Percentiles rank a stretch among this genome's conserved stretches.
phyloP scores from a whole-genome alignment of 1,140 invertebrate genomes.

The Bombus soroeensis region DNA sequence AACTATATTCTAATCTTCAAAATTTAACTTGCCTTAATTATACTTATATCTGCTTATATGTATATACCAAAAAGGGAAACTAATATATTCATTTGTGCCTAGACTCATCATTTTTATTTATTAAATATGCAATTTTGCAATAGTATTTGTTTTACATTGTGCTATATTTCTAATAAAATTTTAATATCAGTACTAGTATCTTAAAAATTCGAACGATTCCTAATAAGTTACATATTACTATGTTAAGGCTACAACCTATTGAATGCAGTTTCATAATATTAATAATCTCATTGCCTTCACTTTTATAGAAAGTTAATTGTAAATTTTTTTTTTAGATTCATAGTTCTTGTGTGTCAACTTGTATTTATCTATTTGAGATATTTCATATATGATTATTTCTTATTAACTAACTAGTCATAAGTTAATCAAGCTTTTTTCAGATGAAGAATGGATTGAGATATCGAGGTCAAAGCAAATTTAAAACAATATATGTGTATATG shows the following conservation, averaged over 20 bases:
- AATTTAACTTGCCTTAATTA: neutral
- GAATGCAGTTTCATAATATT: slow-evolving; percentile 44
- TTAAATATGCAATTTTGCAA: slow-evolving; percentile 51
- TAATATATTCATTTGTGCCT: slow-evolving; percentile 39
- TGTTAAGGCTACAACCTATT: slow-evolving; percentile 50
- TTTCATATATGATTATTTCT: slow-evolving; percentile 26
- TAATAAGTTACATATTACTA: slow-evolving; percentile 50
- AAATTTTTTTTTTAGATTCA: slow-evolving; percentile 46
- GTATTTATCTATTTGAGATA: slow-evolving; percentile 37
- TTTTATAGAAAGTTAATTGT: slow-evolving; percentile 56
- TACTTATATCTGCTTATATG: neutral
- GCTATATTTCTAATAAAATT: slow-evolving; percentile 52
- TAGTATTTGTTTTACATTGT: slow-evolving; percentile 51
- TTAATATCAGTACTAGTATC: slow-evolving; percentile 46
- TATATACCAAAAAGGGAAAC: slow-evolving; percentile 30
- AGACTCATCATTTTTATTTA: slow-evolving; percentile 51
- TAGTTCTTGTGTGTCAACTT: slow-evolving; percentile 33
- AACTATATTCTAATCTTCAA: neutral
- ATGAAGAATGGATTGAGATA: slow-evolving; percentile 37
- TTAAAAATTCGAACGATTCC: slow-evolving; percentile 49
- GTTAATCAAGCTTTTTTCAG: slow-evolving; percentile 18
- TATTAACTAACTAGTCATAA: slow-evolving; percentile 49
- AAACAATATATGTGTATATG: slow-evolving; percentile 27
- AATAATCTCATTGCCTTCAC: slow-evolving; percentile 52
- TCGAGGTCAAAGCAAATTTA: slow-evolving; percentile 54